Evolutionary conservation across 1,140 invertebrate species (phyloP).

Genomic region (Papilio xuthus): DNA sequence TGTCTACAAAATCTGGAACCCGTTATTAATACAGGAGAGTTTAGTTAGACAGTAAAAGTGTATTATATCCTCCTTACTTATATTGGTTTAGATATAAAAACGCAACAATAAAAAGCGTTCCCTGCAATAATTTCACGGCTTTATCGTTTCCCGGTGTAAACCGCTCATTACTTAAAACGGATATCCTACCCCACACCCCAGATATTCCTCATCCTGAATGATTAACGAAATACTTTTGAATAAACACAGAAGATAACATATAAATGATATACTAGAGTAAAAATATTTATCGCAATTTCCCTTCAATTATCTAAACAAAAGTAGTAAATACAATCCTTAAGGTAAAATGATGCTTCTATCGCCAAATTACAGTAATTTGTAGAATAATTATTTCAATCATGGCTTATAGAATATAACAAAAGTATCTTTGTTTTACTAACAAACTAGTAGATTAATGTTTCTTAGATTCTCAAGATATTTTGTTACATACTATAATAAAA

Average conservation of each 20-base stretch:
- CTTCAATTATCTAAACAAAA: background rate
- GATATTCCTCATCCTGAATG: constrained; percentile 10
- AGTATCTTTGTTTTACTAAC: background rate
- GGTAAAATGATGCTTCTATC: background rate
- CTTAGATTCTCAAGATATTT: background rate
- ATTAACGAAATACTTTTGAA: background rate
- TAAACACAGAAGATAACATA: background rate
- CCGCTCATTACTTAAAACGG: constrained; percentile 11
- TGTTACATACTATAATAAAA: background rate
- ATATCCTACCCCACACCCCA: constrained; percentile 3
- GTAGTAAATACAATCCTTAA: background rate
- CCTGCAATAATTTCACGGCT: constrained; percentile 9
- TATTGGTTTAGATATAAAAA: background rate
- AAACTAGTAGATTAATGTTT: background rate
- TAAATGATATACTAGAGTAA: background rate
- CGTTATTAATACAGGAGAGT: background rate
- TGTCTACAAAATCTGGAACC: background rate
- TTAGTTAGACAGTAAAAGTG: background rate
- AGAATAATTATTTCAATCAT: constrained; percentile 9
- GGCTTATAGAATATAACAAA: background rate
- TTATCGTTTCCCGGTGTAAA: background rate
- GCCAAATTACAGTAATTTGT: background rate
- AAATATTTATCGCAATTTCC: background rate
- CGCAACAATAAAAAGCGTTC: background rate
- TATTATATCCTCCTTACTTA: background rate